Conservation (phyloP, 2,797 vertebrate species). For the Spinus olivaceus region DNA sequence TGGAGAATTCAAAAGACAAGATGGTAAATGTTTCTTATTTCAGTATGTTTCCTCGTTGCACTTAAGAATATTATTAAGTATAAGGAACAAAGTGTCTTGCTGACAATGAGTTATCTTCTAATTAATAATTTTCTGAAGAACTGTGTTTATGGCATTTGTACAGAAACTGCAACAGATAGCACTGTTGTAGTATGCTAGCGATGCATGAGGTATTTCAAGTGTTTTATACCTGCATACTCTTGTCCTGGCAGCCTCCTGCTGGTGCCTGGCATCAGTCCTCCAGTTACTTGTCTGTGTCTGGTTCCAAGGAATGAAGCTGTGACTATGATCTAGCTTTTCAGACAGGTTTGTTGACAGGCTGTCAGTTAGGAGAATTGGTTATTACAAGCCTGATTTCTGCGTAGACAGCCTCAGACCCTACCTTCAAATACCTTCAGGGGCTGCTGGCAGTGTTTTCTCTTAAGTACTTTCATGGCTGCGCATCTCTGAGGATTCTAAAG, state of each 20-base stretch:
- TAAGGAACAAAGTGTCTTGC: background rate
- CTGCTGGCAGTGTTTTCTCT: background rate
- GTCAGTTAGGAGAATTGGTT: background rate
- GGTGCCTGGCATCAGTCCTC: background rate
- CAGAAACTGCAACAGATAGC: background rate
- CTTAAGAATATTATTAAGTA: background rate
- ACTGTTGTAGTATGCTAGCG: background rate
- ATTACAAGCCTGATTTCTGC: background rate
- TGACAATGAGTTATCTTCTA: background rate
- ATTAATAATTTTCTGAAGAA: background rate
- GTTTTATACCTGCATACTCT: background rate
- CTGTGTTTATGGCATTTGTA: background rate
- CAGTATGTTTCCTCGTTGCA: background rate
- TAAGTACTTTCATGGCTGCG: background rate
- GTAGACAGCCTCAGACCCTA: background rate
- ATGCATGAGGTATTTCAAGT: background rate
- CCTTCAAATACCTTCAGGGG: background rate
- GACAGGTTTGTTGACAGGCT: background rate
- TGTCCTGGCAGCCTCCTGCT: background rate
- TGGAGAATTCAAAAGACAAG: slow-evolving; percentile 21
- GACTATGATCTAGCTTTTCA: background rate
- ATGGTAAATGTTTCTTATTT: slow-evolving; percentile 63
- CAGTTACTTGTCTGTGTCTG: background rate
- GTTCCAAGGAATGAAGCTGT: background rate
- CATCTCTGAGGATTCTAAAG: background rate